Base-by-base conservation (phyloP, 2,888 invertebrate genomes). In the Lobophora halterata region DNA sequence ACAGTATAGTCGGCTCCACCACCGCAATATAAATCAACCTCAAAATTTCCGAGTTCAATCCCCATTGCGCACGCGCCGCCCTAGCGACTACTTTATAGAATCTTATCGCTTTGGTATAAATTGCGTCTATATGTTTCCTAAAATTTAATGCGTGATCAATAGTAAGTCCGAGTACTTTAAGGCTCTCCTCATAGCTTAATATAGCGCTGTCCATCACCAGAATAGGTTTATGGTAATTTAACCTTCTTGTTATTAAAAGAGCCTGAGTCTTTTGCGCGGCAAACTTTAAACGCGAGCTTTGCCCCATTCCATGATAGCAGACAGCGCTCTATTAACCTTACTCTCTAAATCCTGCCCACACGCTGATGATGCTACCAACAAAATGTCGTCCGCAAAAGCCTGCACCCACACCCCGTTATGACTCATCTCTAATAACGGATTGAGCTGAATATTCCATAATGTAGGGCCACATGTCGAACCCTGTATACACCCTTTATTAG, bases 201-300 rank as follows among this genome's bases (percentile, higher is more conserved):
- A 9, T 13, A n/a, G 1, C n/a, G 5, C 41, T 31, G 1, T 24
- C 30, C 46, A 49, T 36, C 9, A 0, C n/a, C 6, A 43, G 26
- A 1, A 4, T 11, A 2, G 49, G 49, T 3, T 20, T 18, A 11
- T 39, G 23, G 9, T 25, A 34, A 7, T 35, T 48, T 0, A 34
- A 18, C 19, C 36, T 44, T 1, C 14, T 43, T 0, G 49, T 49
- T 3, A 49, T n/a, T 1, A 40, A 5, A 28, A 49, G 39, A 0
- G 43, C 37, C 3, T 34, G 29, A 2, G 43, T 49, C 14, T 49
- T 49, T 3, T 46, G 39, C 5, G 43, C 24, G 0, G 47, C 51
- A 13, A 42, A 51, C 1, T 36, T 33, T 2, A 43, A 25, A 8
- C n/a, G n/a, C n/a, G n/a, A n/a, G n/a, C n/a, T n/a, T n/a, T 5